A percentile compares a stretch with the other conserved stretches of the same genome.
Conservation (phyloP, 2,113 vertebrate genomes). For the Cochlearius cochlearius region DNA sequence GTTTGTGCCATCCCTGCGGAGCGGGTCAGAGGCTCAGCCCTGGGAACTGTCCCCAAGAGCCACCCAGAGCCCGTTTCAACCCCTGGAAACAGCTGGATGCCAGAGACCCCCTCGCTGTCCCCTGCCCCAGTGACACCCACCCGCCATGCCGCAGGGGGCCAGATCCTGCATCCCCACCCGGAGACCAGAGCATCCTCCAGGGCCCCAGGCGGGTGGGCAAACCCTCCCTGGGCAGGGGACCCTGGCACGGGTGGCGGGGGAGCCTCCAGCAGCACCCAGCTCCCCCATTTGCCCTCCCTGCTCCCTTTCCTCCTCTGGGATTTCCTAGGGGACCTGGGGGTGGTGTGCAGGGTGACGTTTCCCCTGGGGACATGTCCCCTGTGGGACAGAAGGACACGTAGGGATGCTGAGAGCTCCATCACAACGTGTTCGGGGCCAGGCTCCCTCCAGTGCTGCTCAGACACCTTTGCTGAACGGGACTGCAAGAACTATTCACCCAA, state of each 20-base stretch:
- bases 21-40: not conserved
- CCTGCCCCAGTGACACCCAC: not conserved
- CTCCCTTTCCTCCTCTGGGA: not conserved
- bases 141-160: not conserved
- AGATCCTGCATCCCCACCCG: not conserved
- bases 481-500: not conserved
- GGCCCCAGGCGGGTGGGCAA: not conserved
- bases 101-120: not conserved
- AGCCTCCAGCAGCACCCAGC: not conserved
- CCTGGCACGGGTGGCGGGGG: accelerated
- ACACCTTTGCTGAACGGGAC: not conserved
- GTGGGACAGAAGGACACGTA: not conserved
- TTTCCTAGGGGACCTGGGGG: not conserved
- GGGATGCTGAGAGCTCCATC: not conserved
- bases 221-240: accelerated
- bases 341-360: not conserved
- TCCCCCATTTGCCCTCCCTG: not conserved
- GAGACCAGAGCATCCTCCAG: not conserved
- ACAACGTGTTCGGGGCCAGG: not conserved
- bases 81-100: not conserved
- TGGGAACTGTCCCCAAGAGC: not conserved
- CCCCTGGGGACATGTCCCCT: not conserved
- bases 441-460: not conserved
- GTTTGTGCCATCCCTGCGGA: not conserved
- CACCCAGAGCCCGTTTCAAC: not conserved